phyloP scores from a whole-genome alignment of 2,888 invertebrate species.

The Scaptomyza flava region DNA sequence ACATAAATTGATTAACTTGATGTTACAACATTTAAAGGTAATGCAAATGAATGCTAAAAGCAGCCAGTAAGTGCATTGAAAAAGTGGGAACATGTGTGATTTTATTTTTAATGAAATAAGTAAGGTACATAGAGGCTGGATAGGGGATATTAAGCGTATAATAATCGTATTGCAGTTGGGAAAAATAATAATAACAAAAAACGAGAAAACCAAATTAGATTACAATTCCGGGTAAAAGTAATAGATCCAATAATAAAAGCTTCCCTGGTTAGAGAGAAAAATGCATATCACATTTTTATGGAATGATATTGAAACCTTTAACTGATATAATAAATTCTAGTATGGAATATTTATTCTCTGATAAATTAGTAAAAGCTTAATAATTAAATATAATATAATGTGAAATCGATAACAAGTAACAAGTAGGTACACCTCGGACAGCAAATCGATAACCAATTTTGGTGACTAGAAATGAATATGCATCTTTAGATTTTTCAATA shows the following conservation, averaged over 20 bases:
- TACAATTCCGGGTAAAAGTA: not conserved
- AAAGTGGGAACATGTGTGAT: not conserved
- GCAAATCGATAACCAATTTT: too few relatives aligned
- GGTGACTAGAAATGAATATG: too few relatives aligned
- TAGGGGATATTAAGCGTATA: not conserved
- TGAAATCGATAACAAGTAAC: too few relatives aligned
- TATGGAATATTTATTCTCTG: too few relatives aligned
- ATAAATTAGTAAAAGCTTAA: too few relatives aligned
- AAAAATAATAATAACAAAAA: too few relatives aligned
- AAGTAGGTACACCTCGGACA: too few relatives aligned
- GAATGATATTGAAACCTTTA: not conserved
- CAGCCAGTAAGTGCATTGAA: not conserved
- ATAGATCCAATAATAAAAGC: not conserved
- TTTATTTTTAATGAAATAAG: not conserved
- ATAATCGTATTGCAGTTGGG: too few relatives aligned
- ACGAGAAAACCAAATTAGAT: not conserved
- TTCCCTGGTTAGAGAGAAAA: not conserved
- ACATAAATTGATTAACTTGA: slow-evolving; percentile 2
- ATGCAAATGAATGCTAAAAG: not conserved
- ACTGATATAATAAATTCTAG: not conserved
- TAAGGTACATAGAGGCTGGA: not conserved
- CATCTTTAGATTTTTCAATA: too few relatives aligned
- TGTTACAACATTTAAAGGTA: not conserved
- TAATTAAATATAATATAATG: too few relatives aligned
- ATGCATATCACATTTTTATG: not conserved